A percentile compares a stretch with the other conserved stretches of the same genome.
Evolutionary conservation across 1,140 invertebrate genomes (phyloP).

Genomic region (Brachionus calyciflorus): DNA sequence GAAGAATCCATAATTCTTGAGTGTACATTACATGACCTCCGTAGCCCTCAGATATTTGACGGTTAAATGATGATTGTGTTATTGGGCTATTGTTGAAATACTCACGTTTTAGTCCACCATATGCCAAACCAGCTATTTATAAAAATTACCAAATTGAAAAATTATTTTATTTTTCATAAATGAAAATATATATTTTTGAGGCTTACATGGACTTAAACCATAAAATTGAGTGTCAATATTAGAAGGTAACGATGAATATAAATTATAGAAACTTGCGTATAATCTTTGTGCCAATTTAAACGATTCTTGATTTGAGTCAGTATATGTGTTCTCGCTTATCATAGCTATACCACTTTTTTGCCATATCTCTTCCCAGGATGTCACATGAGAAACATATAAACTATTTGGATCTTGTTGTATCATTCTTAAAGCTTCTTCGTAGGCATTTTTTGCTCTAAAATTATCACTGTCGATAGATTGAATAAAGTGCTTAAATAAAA

Average conservation of each 20-base stretch:
- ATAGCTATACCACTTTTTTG: slow-evolving; percentile 26
- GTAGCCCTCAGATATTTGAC: slow-evolving; percentile 26
- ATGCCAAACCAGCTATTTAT: slow-evolving; percentile 37
- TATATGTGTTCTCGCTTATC: background rate
- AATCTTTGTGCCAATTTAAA: slow-evolving; percentile 33
- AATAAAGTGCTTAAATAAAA: slow-evolving; percentile 33
- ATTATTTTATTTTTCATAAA: background rate
- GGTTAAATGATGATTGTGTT: slow-evolving; percentile 17
- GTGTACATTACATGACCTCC: slow-evolving; percentile 40
- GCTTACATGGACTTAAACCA: slow-evolving; percentile 6
- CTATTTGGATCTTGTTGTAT: slow-evolving; percentile 39
- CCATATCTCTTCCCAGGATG: slow-evolving; percentile 37
- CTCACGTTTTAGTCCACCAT: slow-evolving; percentile 31
- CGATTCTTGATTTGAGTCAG: slow-evolving; percentile 12
- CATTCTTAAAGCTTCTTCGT: slow-evolving; percentile 17
- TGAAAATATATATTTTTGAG: too few species aligned
- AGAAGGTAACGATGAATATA: slow-evolving; percentile 37
- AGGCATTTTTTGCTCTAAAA: slow-evolving; percentile 29
- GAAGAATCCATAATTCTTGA: slow-evolving; percentile 39
- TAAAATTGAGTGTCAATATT: slow-evolving; percentile 34
- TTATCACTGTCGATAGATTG: slow-evolving; percentile 35
- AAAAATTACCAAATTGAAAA: background rate
- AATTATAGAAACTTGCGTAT: slow-evolving; percentile 40
- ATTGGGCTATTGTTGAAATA: slow-evolving; percentile 27
- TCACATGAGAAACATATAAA: slow-evolving; percentile 23